Evolutionary conservation across 2,113 vertebrate genomes (phyloP).

Genomic region (Myotis davidii): DNA sequence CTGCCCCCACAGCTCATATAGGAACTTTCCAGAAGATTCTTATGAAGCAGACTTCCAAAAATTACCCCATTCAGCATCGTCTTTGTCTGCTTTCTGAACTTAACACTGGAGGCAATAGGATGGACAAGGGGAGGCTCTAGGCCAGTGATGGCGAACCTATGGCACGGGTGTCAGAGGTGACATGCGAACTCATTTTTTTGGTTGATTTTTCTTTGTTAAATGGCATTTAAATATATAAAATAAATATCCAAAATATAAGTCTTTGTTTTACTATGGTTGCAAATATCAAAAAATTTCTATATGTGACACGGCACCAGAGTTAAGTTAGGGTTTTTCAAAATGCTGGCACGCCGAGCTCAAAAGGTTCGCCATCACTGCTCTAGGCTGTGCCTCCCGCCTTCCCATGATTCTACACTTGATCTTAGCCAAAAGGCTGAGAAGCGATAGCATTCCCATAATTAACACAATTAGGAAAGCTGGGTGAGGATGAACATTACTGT

Average conservation of each 20-base stretch:
- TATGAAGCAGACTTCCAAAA: not conserved
- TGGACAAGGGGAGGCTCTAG: not conserved
- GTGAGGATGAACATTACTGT: not conserved
- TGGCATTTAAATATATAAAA: no score
- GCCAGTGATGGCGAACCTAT: not conserved
- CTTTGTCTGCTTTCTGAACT: not conserved
- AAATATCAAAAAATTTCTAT: no score
- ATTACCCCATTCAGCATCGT: not conserved
- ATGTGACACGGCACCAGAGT: no score
- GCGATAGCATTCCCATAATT: not conserved
- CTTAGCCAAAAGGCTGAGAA: no score
- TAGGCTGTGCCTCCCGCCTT: not conserved
- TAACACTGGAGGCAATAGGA: not conserved
- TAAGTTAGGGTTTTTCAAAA: no score
- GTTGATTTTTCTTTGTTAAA: no score
- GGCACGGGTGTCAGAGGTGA: no score
- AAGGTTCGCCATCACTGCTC: not conserved
- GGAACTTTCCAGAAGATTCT: not conserved
- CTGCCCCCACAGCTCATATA: not conserved
- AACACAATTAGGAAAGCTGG: not conserved
- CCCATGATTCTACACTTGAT: no score
- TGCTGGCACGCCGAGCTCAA: no score
- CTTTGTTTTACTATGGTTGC: no score
- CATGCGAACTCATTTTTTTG: no score
- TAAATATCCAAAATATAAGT: no score